Percentiles rank a stretch among this genome's conserved stretches.
These are phyloP conservation scores for Sylvia borin DNA, from an alignment of 2,797 vertebrate species.

Conservation along the genomic window DNA sequence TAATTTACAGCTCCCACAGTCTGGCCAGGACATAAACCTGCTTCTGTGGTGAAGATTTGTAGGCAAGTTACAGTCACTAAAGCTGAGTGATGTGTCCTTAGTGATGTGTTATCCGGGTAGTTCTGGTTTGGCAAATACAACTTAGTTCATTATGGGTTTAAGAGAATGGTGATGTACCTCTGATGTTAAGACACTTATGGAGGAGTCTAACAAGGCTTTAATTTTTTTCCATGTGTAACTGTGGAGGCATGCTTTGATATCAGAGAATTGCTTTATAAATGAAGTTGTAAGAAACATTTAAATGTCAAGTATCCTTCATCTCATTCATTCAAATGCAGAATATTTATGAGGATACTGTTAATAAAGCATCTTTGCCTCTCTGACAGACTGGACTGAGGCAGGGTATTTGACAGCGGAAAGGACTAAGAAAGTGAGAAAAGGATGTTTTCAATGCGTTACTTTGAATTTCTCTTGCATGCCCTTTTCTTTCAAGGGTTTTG, in stretches of 20 bases:
- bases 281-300: constrained; percentile 27
- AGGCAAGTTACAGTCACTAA: neutral
- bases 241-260: constrained; percentile 1
- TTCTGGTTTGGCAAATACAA: neutral
- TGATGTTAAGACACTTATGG: neutral
- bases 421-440: constrained; percentile 6
- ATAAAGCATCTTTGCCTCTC: neutral
- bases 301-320: constrained; percentile 21
- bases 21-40: neutral
- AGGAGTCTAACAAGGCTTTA: neutral
- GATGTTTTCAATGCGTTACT: constrained; percentile 16
- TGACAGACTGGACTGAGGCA: neutral
- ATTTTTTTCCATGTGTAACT: neutral
- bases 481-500: constrained; percentile 26
- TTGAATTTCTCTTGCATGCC: neutral
- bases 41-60: neutral
- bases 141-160: neutral
- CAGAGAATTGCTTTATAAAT: constrained; percentile 17
- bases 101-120: rapidly evolving
- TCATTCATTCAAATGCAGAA: neutral
- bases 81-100: neutral
- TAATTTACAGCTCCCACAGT: neutral
- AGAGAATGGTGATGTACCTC: neutral
- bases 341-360: constrained; percentile 19
- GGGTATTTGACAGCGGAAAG: neutral